Percentiles rank a stretch among this genome's conserved stretches.
These are phyloP conservation scores for Channa argus DNA, from an alignment of 2,113 vertebrate genomes.

Conservation along the genomic window DNA sequence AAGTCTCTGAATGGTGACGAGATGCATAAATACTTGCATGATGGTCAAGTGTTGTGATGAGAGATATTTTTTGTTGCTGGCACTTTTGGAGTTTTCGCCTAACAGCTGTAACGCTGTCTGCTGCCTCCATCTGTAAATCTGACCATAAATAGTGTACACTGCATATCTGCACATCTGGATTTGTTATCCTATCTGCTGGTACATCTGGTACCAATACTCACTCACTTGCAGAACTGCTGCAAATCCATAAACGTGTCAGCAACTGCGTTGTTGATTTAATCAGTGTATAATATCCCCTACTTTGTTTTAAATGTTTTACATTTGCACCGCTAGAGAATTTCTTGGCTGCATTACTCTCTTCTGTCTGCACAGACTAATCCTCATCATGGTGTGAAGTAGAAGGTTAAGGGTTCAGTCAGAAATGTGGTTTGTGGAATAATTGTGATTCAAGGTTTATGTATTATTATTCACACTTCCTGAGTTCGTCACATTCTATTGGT, in stretches of 20 bases:
- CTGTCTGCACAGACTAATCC: too few relatives aligned
- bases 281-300: too few relatives aligned
- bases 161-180: slow-evolving; percentile 11
- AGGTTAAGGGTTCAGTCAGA: background rate
- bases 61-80: too few relatives aligned
- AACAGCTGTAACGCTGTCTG: slow-evolving; percentile 2
- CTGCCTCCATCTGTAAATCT: slow-evolving; percentile 21
- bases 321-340: background rate
- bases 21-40: background rate
- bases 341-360: background rate
- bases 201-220: slow-evolving; percentile 8
- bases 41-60: too few relatives aligned
- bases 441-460: background rate
- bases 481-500: too few relatives aligned
- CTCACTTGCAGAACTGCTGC: slow-evolving; percentile 5
- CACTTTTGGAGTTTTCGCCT: background rate
- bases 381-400: too few relatives aligned
- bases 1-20: too few relatives aligned
- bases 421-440: background rate
- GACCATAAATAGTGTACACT: background rate
- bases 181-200: slow-evolving; percentile 14
- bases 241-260: slow-evolving; percentile 10
- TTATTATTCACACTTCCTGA: too few relatives aligned
- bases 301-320: background rate
- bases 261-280: slow-evolving; percentile 10